These are phyloP conservation scores for Lathamus discolor DNA, from an alignment of 2,113 vertebrate genomes.

Conservation along the genomic window DNA sequence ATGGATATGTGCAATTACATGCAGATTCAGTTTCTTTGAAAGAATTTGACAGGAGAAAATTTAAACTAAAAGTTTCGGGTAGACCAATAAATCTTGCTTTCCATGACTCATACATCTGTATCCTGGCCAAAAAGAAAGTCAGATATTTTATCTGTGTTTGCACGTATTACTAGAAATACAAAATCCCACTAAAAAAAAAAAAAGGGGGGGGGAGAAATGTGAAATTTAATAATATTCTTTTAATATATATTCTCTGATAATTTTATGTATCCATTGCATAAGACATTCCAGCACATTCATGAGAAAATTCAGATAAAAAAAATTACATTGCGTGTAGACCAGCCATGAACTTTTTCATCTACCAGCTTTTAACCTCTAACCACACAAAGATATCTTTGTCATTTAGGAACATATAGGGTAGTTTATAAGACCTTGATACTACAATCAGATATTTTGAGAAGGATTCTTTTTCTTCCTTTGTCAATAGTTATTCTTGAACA, in stretches of 20 bases:
- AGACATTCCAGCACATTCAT: background rate
- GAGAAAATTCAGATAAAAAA: constrained; percentile 10
- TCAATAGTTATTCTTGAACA: background rate
- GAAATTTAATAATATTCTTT: background rate
- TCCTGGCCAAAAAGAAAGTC: constrained; percentile 3
- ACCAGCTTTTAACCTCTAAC: background rate
- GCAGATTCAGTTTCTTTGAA: constrained; percentile 30
- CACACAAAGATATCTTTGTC: background rate
- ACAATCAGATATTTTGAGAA: background rate
- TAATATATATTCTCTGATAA: background rate
- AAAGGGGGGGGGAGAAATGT: background rate
- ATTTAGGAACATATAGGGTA: background rate
- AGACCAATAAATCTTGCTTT: constrained; percentile 49
- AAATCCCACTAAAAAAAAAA: background rate
- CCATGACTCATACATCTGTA: constrained; percentile 36
- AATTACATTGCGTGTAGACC: background rate
- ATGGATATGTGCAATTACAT: constrained; percentile 19
- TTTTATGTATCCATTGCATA: background rate
- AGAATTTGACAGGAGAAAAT: constrained; percentile 47
- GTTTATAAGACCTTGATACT: background rate
- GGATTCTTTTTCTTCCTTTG: background rate
- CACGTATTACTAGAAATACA: background rate
- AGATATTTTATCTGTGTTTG: constrained; percentile 9
- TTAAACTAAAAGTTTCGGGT: constrained; percentile 50
- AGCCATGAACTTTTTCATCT: background rate